phyloP scores from a whole-genome alignment of 2,888 invertebrate genomes.

The Tetragonula carbonaria region DNA sequence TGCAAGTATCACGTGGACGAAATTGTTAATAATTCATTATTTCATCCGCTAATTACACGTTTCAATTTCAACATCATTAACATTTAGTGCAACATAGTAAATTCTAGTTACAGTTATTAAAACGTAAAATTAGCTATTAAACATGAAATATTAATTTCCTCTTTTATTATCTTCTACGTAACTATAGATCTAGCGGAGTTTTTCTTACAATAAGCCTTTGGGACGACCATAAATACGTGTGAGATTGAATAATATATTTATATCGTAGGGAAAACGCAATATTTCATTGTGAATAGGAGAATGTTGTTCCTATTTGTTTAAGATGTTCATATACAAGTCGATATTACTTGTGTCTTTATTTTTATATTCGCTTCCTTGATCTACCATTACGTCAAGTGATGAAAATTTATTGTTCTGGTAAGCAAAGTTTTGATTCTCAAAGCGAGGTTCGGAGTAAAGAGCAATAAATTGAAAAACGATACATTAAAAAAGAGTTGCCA shows the following conservation, averaged over 20 bases:
- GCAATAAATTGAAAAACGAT: not conserved
- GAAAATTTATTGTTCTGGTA: not conserved
- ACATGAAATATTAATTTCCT: not conserved
- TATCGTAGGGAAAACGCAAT: not conserved
- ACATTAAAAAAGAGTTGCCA: too few relatives aligned
- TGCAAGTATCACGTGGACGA: not conserved
- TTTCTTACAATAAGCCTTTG: not conserved
- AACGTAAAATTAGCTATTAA: not conserved
- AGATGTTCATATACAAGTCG: not conserved
- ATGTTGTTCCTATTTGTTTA: not conserved
- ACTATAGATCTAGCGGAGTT: not conserved
- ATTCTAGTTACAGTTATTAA: not conserved
- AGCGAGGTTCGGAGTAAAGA: not conserved
- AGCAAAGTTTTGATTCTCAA: not conserved
- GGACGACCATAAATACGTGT: not conserved
- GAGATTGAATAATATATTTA: not conserved
- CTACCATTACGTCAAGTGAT: not conserved
- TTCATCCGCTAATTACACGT: not conserved
- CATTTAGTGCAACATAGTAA: not conserved
- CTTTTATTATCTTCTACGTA: not conserved
- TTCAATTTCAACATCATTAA: not conserved
- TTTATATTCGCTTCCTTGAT: not conserved
- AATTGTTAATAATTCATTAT: slow-evolving; percentile 16
- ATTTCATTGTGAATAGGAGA: slow-evolving; percentile 1
- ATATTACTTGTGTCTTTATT: slow-evolving; percentile 7